Percentiles rank a stretch among this genome's conserved stretches.
Conservation (phyloP, 2,113 vertebrate species). For the Pitta sordida region DNA sequence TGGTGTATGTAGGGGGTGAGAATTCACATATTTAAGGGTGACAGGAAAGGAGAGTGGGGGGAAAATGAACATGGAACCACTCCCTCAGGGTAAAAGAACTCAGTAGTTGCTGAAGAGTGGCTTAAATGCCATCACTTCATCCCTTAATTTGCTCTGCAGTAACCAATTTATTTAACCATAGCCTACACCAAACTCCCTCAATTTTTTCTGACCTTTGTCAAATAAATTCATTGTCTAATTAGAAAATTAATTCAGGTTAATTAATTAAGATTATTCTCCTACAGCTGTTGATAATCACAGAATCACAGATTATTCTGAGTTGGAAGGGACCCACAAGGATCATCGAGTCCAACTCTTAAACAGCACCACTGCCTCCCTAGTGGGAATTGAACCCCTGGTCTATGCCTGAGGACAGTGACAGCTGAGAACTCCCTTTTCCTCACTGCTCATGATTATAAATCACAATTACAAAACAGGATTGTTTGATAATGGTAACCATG, state of each 20-base stretch:
- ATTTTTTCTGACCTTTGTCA: background rate
- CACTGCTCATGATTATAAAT: background rate
- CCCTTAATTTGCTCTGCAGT: background rate
- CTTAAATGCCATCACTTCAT: background rate
- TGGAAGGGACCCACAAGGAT: no score
- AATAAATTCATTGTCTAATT: background rate
- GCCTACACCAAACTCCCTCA: background rate
- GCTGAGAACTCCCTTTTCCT: background rate
- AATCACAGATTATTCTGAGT: no score
- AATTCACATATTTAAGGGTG: background rate
- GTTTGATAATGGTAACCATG: slow-evolving; percentile 14
- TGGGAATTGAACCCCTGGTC: no score
- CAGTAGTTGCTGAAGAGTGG: background rate
- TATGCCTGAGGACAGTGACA: background rate
- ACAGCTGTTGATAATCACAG: background rate
- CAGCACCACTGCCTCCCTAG: no score
- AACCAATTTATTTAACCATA: background rate
- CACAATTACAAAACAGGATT: background rate
- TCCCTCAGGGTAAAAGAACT: background rate
- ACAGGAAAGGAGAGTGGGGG: background rate
- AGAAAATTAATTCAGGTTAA: background rate
- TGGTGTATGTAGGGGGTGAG: background rate
- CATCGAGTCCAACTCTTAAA: no score
- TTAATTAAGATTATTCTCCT: background rate
- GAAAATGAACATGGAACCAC: background rate